Percentiles rank a stretch among this genome's conserved stretches.
Conservation (phyloP, 2,888 invertebrate species). For the Dione vanillae region DNA sequence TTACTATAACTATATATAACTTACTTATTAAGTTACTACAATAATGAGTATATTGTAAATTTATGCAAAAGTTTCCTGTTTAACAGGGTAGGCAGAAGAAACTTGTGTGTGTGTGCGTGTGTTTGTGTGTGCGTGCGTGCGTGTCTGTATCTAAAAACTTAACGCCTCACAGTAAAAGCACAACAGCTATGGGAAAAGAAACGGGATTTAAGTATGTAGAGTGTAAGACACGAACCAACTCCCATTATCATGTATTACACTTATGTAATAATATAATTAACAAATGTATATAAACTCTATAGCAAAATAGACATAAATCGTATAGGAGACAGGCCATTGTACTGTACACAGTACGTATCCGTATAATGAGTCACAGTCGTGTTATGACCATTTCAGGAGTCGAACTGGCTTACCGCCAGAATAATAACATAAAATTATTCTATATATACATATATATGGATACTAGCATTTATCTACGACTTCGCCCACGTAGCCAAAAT, state of each 20-base stretch:
- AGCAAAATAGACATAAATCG: neutral
- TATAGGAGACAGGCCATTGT: conserved; percentile 29
- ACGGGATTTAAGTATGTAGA: too few relatives aligned
- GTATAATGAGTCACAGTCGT: conserved; percentile 34
- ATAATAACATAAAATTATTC: conserved; percentile 6
- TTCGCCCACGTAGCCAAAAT: too few relatives aligned
- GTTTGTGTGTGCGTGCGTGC: too few relatives aligned
- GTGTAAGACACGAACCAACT: too few relatives aligned
- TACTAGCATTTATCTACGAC: neutral
- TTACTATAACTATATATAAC: too few relatives aligned
- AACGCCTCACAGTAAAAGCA: too few relatives aligned
- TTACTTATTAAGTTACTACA: too few relatives aligned
- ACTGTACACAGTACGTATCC: conserved; percentile 37
- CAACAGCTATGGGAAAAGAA: neutral
- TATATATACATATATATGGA: neutral
- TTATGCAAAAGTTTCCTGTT: too few relatives aligned
- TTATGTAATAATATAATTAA: conserved; percentile 1
- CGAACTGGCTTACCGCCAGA: conserved; percentile 43
- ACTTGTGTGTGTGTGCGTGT: too few relatives aligned
- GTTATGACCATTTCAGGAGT: conserved; percentile 43
- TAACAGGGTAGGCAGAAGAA: too few relatives aligned
- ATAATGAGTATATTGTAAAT: too few relatives aligned
- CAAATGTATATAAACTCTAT: neutral
- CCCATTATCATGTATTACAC: neutral
- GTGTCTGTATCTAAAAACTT: too few relatives aligned